Conservation (phyloP, 2,888 invertebrate genomes). For the Frankliniella intonsa region DNA sequence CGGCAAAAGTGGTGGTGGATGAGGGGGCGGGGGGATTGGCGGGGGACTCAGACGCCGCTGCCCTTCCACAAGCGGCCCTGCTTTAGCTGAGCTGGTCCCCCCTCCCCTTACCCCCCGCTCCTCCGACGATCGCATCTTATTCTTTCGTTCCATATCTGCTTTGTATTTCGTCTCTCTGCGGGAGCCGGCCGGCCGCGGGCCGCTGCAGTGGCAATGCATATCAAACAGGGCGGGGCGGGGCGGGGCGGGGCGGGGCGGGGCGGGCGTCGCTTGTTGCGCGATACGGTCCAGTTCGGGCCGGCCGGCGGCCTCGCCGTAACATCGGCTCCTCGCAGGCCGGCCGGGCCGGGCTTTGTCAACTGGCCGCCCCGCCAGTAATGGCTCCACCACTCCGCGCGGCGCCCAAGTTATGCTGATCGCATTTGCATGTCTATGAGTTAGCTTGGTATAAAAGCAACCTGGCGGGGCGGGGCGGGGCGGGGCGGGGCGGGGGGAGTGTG, state of each 20-base stretch:
- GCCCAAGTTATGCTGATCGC: conserved; percentile 14
- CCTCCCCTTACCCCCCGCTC: not conserved
- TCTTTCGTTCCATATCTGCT: no score
- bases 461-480: not conserved
- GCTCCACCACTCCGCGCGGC: not conserved
- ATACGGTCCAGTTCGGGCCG: not conserved
- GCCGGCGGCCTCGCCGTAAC: not conserved
- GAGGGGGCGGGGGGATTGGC: not conserved
- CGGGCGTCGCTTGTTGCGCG: not conserved
- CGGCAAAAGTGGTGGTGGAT: not conserved
- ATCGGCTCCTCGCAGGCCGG: no score
- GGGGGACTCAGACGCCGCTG: not conserved
- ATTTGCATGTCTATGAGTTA: conserved; percentile 18
- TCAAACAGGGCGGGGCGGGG: not conserved
- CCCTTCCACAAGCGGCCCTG: no score
- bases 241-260: not conserved
- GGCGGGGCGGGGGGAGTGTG: not conserved
- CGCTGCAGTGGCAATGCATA: not conserved
- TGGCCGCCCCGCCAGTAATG: not conserved
- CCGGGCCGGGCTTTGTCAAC: no score
- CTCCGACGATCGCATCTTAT: no score
- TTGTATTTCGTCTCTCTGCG: no score
- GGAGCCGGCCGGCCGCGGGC: not conserved
- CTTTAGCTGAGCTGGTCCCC: no score
- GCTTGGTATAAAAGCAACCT: not conserved